Evolutionary conservation across 2,113 vertebrate species (phyloP).

Genomic region (Gasterosteus nipponicus): DNA sequence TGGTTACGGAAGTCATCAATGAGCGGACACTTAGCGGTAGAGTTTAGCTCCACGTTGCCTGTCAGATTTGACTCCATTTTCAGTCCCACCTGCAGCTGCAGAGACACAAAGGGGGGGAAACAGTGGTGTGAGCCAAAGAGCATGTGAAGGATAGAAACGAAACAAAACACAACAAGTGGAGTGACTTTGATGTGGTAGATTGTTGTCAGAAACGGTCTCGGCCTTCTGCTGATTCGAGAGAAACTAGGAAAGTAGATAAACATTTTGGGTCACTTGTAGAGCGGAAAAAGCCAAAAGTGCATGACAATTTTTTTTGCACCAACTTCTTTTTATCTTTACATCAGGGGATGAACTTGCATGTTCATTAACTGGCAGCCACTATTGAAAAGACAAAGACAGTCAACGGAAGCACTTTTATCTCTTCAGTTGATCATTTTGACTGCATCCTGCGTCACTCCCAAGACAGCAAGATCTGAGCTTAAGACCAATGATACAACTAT

Average conservation of each 20-base stretch:
- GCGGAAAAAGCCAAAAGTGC: background rate
- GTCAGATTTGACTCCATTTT: slow-evolving; percentile 49
- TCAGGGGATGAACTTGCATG: background rate
- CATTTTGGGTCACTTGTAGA: too few species aligned
- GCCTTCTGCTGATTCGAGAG: background rate
- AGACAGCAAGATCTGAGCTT: too few species aligned
- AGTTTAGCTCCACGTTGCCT: background rate
- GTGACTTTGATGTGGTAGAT: background rate
- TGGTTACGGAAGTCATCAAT: slow-evolving; percentile 94
- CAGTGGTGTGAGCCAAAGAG: background rate
- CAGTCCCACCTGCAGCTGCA: slow-evolving; percentile 17
- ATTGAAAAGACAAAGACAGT: background rate
- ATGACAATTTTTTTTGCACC: background rate
- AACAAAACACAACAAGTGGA: background rate
- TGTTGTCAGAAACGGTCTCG: slow-evolving; percentile 3
- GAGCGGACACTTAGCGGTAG: slow-evolving; percentile 38
- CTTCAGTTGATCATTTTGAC: background rate
- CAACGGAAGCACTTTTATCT: background rate
- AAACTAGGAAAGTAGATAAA: slow-evolving; percentile 12
- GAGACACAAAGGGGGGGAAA: background rate
- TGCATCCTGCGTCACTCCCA: background rate
- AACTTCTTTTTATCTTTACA: background rate
- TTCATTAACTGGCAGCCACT: background rate
- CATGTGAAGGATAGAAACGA: background rate
- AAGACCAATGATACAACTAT: too few species aligned